phyloP scores from a whole-genome alignment of 2,113 vertebrate species.

The Hiodon tergisus region DNA sequence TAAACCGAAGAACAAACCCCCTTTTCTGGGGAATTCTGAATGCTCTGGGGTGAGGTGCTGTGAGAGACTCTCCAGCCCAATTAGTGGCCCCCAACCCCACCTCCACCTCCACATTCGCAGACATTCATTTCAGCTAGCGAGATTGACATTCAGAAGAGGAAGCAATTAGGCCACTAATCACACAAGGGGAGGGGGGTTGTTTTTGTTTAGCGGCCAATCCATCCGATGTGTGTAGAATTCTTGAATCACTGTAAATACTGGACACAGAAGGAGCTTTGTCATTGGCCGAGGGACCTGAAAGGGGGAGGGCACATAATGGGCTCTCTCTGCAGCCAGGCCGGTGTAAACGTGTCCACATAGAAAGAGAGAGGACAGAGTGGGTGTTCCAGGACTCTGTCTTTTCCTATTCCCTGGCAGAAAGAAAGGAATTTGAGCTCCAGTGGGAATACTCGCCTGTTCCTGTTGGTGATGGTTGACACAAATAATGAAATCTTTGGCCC shows the following conservation, averaged over 20 bases:
- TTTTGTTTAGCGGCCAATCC: background rate
- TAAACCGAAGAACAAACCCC: slow-evolving; percentile 46
- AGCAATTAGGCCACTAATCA: slow-evolving; percentile 16
- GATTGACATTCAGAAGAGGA: slow-evolving; percentile 13
- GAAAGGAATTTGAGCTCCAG: too few relatives aligned
- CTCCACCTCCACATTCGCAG: too few relatives aligned
- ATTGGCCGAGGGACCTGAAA: slow-evolving; percentile 1
- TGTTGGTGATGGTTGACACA: too few relatives aligned
- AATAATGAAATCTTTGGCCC: too few relatives aligned
- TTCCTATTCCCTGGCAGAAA: too few relatives aligned
- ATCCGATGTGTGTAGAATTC: background rate
- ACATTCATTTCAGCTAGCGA: too few relatives aligned
- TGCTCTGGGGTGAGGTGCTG: background rate
- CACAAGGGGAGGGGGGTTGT: background rate
- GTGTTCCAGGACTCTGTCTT: background rate
- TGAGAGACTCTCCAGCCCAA: too few relatives aligned
- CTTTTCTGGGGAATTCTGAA: slow-evolving; percentile 19
- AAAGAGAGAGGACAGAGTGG: background rate
- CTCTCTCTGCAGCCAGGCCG: background rate
- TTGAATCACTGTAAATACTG: slow-evolving; percentile 24
- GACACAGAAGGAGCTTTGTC: slow-evolving; percentile 33
- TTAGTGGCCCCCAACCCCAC: too few relatives aligned
- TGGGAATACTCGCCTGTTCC: too few relatives aligned
- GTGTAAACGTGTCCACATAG: background rate
- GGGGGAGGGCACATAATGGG: background rate